Conservation (phyloP, 2,113 vertebrate genomes). For the Cyprinodon tularosa region DNA sequence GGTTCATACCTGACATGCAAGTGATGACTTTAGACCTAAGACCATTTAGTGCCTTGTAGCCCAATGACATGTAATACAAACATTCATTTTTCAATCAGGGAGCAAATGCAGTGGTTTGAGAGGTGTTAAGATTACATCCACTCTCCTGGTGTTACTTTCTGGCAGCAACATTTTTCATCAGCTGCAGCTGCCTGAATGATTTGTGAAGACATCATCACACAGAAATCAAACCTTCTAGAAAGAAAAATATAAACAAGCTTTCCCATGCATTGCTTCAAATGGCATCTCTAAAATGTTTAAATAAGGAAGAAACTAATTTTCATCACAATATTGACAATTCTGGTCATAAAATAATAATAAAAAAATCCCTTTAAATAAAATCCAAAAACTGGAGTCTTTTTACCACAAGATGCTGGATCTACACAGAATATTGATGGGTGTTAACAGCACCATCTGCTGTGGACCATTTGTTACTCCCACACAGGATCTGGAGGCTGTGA, state of each 20-base stretch:
- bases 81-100: neutral
- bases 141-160: neutral
- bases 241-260: neutral
- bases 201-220: neutral
- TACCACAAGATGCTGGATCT: neutral
- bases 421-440: conserved; percentile 4
- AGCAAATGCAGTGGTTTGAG: neutral
- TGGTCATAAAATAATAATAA: too few species aligned
- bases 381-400: neutral
- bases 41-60: neutral
- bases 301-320: neutral
- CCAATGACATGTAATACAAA: neutral
- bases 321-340: neutral
- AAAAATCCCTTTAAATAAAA: neutral
- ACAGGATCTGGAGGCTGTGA: conserved; percentile 28
- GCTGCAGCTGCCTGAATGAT: neutral
- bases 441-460: conserved; percentile 65
- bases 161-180: neutral
- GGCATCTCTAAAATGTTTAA: too few species aligned
- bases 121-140: neutral
- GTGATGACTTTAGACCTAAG: neutral
- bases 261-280: neutral
- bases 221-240: neutral
- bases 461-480: conserved; percentile 43
- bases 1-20: neutral